Conservation (phyloP, 2,888 invertebrate genomes). For the Pyralis farinalis region DNA sequence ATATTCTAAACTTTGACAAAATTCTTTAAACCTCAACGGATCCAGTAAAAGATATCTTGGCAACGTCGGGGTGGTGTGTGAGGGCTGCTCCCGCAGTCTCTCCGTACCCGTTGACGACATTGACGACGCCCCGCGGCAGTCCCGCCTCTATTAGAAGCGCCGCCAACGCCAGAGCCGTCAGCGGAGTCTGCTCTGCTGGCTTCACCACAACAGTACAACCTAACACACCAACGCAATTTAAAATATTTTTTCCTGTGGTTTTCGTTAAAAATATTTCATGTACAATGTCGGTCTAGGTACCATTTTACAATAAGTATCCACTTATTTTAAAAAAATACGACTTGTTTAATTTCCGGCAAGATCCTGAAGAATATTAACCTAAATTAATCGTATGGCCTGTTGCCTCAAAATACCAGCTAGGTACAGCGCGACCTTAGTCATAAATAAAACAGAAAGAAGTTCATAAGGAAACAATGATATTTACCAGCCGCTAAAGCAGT, state of each 20-base stretch:
- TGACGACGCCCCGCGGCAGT: slow-evolving; percentile 92
- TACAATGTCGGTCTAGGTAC: too few relatives aligned
- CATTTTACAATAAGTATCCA: too few relatives aligned
- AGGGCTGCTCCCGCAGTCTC: slow-evolving; percentile 86
- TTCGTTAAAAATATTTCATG: too few relatives aligned
- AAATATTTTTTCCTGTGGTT: too few relatives aligned
- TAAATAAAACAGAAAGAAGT: too few relatives aligned
- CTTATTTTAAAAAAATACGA: too few relatives aligned
- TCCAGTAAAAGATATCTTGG: slow-evolving; percentile 89
- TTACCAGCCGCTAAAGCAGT: slow-evolving; percentile 82
- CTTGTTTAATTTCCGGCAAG: too few relatives aligned
- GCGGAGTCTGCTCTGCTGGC: slow-evolving; percentile 94
- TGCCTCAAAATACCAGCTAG: too few relatives aligned
- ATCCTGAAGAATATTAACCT: too few relatives aligned
- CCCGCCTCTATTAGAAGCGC: slow-evolving; percentile 90
- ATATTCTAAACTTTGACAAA: too few relatives aligned
- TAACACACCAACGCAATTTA: slow-evolving; percentile 8
- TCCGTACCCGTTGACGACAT: slow-evolving; percentile 92
- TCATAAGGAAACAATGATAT: background rate
- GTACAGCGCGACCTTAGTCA: too few relatives aligned
- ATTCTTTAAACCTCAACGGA: slow-evolving; percentile 70
- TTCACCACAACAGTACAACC: slow-evolving; percentile 91
- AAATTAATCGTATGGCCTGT: too few relatives aligned
- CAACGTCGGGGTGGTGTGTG: slow-evolving; percentile 84
- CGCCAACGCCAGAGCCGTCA: slow-evolving; percentile 91